Evolutionary conservation across 2,113 vertebrate species (phyloP).

Genomic region (Puma concolor): DNA sequence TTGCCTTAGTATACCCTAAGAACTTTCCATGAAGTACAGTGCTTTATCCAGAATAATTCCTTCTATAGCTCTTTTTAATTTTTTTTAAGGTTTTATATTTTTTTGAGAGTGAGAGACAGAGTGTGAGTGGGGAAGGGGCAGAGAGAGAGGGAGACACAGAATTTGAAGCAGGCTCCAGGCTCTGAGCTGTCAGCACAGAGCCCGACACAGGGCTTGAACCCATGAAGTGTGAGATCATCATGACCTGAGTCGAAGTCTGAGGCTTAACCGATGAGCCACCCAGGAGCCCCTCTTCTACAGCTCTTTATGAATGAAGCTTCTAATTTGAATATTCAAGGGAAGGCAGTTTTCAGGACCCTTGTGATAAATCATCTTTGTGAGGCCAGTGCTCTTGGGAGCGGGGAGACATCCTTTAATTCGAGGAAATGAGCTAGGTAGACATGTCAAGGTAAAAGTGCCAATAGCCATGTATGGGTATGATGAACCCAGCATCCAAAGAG

Average conservation of each 20-base stretch:
- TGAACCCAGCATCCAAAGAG: neutral
- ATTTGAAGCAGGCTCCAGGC: too few species aligned
- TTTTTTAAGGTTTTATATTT: too few species aligned
- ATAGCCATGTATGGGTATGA: accelerated
- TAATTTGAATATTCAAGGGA: neutral
- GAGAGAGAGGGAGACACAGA: too few species aligned
- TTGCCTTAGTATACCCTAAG: neutral
- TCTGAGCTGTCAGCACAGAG: too few species aligned
- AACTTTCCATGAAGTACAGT: neutral
- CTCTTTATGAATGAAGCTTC: neutral
- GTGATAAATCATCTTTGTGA: neutral
- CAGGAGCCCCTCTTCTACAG: neutral
- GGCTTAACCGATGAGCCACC: too few species aligned
- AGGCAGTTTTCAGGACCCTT: neutral
- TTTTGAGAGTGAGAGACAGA: too few species aligned
- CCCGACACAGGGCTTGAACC: too few species aligned
- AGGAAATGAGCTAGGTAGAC: neutral
- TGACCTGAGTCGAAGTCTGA: too few species aligned
- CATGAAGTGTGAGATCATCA: too few species aligned
- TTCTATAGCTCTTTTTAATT: neutral
- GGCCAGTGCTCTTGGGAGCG: neutral
- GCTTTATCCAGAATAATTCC: neutral
- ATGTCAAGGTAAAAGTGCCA: neutral
- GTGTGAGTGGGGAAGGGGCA: too few species aligned
- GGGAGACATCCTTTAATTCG: neutral